Evolutionary conservation across 1,140 invertebrate species (phyloP).

Genomic region (Tetramorium alpestre): DNA sequence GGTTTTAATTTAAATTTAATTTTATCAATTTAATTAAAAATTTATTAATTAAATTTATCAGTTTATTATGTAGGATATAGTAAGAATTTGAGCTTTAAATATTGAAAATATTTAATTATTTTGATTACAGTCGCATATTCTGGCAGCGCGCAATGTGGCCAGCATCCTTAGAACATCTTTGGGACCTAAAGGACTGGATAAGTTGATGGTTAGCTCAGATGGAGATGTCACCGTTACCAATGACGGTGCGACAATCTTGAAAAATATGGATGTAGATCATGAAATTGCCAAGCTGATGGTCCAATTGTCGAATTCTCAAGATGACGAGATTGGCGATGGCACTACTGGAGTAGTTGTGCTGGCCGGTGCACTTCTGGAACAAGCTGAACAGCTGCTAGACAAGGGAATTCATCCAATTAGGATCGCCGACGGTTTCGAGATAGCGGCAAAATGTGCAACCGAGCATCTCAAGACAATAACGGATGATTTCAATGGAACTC

Average conservation of each 20-base stretch:
- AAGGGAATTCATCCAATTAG: constrained; percentile 99
- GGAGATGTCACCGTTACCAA: constrained; percentile 99
- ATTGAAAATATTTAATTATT: constrained; percentile 18
- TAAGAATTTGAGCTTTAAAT: background rate
- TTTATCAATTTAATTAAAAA: background rate
- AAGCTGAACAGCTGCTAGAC: constrained; percentile 97
- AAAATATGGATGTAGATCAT: constrained; percentile 99
- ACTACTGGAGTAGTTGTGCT: constrained; percentile 99
- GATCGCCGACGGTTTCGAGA: constrained; percentile 99
- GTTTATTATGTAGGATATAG: background rate
- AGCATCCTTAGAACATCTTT: constrained; percentile 96
- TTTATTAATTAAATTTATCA: background rate
- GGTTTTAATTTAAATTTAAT: background rate
- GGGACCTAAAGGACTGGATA: constrained; percentile 98
- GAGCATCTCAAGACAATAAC: constrained; percentile 95
- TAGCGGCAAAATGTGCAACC: constrained; percentile 96
- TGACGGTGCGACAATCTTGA: constrained; percentile 99
- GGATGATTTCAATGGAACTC: constrained; percentile 94
- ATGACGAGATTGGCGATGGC: constrained; percentile 99
- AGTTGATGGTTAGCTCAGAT: constrained; percentile 98
- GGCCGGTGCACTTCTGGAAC: constrained; percentile 97
- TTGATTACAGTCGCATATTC: constrained; percentile 96
- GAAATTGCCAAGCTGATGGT: constrained; percentile 99
- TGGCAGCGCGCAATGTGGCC: constrained; percentile 96
- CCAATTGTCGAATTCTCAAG: constrained; percentile 98